Evolutionary conservation across 2,797 vertebrate species (phyloP), one percentile per base, ranked within the genome.

Genomic region (Ficedula albicollis): DNA sequence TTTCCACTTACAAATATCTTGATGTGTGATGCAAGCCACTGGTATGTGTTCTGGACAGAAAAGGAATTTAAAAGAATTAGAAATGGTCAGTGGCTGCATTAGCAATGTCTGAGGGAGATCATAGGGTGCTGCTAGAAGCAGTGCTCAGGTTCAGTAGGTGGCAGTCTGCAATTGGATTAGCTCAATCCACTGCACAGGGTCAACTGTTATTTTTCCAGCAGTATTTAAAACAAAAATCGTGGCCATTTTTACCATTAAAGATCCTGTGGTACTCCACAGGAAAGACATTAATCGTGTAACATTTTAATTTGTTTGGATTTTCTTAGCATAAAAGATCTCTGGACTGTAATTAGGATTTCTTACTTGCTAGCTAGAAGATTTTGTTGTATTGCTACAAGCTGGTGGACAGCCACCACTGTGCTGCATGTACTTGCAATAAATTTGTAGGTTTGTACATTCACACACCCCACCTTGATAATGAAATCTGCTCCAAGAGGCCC

Each of bases 401-500:
- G 54, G 80, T 11, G 30, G 54, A 68, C 62, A 86, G 46, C 12
- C 56, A 38, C 32, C 32, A 54, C 16, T 38, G 34, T 67, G 46
- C 15, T 36, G 21, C 41, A 46, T 1, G 5, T 29, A 54, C 23
- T 55, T 77, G 51, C 22, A 73, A 8, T n/a, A 43, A 32, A 46
- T 59, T 69, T 34, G 60, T 56, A 75, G 21, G 56, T 72, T 56
- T 75, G 36, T 52, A n/a, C 25, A 81, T 26, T 58, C 4, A 46
- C 10, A 34, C 16, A 11, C 38, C 97, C 93, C 97, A 99, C 99
- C 99, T 99, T 99, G 95, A 99, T 98, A 81, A 98, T 98, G 97
- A 99, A 99, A 96, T 99, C 99, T 34, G 98, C 98, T 41, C 94
- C 97, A 74, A 99, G 98, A 34, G 99, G 98, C 12, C 99, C 98